Percentiles rank a stretch among this genome's conserved stretches.
Evolutionary conservation across 1,140 invertebrate genomes (phyloP).

Genomic region (Drosophila kanapiae): DNA sequence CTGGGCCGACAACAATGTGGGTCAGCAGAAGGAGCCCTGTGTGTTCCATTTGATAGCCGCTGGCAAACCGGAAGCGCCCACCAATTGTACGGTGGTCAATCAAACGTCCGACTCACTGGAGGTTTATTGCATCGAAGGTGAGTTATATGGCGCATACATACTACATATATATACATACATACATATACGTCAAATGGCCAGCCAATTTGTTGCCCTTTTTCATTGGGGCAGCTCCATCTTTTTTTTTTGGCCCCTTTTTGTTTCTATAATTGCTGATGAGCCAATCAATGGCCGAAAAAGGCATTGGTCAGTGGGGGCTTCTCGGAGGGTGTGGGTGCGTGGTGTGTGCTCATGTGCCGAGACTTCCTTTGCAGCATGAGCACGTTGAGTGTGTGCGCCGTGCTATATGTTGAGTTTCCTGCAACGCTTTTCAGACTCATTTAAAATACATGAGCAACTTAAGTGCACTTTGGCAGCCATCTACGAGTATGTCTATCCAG

Average conservation of each 20-base stretch:
- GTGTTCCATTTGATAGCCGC: constrained; percentile 91
- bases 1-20: constrained; percentile 89
- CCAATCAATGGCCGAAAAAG: constrained; percentile 69
- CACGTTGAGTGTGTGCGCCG: constrained; percentile 26
- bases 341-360: constrained; percentile 25
- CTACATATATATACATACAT: constrained; percentile 3
- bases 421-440: constrained; percentile 82
- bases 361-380: constrained; percentile 45
- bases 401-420: constrained; percentile 67
- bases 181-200: constrained; percentile 35
- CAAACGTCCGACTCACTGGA: constrained; percentile 92
- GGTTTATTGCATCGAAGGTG: constrained; percentile 90
- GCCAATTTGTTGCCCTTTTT: constrained; percentile 62
- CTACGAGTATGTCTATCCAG: constrained; percentile 57
- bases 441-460: constrained; percentile 85
- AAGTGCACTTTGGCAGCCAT: constrained; percentile 83
- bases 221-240: constrained; percentile 4
- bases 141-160: constrained; percentile 44
- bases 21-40: constrained; percentile 89
- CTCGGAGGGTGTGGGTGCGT: background rate
- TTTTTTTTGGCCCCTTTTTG: constrained; percentile 12
- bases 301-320: constrained; percentile 19
- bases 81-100: constrained; percentile 92
- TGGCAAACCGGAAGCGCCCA: constrained; percentile 92
- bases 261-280: constrained; percentile 79